Evolutionary conservation across 2,797 vertebrate genomes (phyloP).

Genomic region (Sebastes jordani): DNA sequence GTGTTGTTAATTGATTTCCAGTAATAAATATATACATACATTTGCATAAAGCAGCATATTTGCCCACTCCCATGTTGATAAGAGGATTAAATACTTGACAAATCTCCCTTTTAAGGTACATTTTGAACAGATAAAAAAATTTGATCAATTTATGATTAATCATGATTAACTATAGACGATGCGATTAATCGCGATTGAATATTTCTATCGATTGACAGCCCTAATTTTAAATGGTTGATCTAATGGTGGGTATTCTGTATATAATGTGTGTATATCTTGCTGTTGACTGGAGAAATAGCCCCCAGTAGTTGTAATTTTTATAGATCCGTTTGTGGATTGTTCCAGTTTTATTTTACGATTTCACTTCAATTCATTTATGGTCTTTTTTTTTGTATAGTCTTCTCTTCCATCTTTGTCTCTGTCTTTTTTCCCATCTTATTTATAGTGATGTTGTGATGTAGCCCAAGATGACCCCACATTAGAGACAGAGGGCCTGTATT

Average conservation of each 20-base stretch:
- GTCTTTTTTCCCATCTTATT: conserved; percentile 28
- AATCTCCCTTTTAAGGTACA: no score
- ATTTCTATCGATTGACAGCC: no score
- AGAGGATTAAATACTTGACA: no score
- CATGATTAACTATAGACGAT: no score
- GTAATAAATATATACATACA: no score
- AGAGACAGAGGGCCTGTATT: conserved; percentile 35
- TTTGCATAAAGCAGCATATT: no score
- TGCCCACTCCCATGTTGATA: no score
- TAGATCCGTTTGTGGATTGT: not conserved
- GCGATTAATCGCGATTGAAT: no score
- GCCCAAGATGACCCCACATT: conserved; percentile 28
- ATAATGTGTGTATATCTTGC: not conserved
- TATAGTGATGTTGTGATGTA: conserved; percentile 38
- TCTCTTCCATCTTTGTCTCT: conserved; percentile 22
- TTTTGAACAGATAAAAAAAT: no score
- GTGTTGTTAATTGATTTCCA: no score
- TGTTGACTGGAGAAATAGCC: not conserved
- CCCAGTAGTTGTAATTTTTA: not conserved
- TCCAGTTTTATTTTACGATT: conserved; percentile 15
- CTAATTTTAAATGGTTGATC: not conserved
- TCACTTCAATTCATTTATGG: conserved; percentile 3
- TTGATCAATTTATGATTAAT: no score
- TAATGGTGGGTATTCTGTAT: not conserved
- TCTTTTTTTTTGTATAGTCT: not conserved